A percentile compares a stretch with the other conserved stretches of the same genome.
Conservation (phyloP, 2,113 vertebrate genomes). For the Serinus canaria region DNA sequence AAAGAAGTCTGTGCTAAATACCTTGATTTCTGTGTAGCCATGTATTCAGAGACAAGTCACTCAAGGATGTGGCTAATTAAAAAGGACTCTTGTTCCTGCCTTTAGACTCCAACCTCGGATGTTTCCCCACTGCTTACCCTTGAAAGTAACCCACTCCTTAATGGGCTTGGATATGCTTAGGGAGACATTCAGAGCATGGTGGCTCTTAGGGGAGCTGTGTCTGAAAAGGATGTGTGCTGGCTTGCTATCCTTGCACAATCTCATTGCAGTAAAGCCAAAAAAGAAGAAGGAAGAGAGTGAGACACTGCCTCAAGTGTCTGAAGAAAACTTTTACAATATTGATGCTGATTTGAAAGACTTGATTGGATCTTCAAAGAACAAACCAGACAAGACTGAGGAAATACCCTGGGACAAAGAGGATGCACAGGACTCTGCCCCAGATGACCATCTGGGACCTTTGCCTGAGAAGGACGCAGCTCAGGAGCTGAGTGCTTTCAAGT, state of each 20-base stretch:
- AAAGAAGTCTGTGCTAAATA: too few species aligned
- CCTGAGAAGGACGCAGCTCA: not conserved
- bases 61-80: not conserved
- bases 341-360: slow-evolving; percentile 81
- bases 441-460: not conserved
- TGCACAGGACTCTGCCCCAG: not conserved
- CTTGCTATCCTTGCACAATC: not conserved
- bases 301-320: slow-evolving; percentile 86
- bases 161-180: not conserved
- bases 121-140: not conserved
- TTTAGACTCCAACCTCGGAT: not conserved
- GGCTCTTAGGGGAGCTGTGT: not conserved
- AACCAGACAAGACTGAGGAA: not conserved
- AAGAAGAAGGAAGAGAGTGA: slow-evolving; percentile 83
- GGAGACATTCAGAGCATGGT: not conserved
- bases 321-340: slow-evolving; percentile 84
- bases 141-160: not conserved
- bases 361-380: slow-evolving; percentile 70
- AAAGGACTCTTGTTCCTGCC: not conserved
- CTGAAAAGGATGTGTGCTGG: not conserved
- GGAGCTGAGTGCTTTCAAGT: slow-evolving; percentile 73
- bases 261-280: slow-evolving; percentile 76
- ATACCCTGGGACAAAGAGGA: slow-evolving; percentile 27
- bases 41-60: not conserved
- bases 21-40: too few species aligned